Evolutionary conservation across 2,113 vertebrate genomes (phyloP).

Genomic region (Bambusicola thoracicus): DNA sequence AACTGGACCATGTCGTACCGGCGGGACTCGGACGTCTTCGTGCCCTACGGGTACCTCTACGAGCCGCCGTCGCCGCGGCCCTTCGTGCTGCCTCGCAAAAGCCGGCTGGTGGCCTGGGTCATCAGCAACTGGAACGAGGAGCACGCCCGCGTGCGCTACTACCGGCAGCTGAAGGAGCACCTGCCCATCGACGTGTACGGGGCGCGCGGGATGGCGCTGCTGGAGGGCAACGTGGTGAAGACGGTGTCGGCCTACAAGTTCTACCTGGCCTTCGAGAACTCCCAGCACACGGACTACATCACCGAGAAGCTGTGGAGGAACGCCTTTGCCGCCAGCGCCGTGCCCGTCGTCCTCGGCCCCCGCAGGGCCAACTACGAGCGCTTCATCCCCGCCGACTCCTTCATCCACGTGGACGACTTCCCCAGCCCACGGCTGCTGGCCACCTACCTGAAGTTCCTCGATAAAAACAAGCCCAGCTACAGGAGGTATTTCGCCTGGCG

Average conservation of each 20-base stretch:
- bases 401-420: constrained; percentile 95
- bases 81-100: constrained; percentile 72
- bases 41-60: constrained; percentile 89
- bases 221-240: constrained; percentile 71
- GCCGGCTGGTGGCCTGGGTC: constrained; percentile 88
- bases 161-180: constrained; percentile 78
- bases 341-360: constrained; percentile 91
- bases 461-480: constrained; percentile 77
- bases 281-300: constrained; percentile 91
- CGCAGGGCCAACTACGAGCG: constrained; percentile 89
- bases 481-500: constrained; percentile 88
- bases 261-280: constrained; percentile 96
- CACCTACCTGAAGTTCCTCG: constrained; percentile 85
- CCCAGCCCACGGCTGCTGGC: constrained; percentile 81
- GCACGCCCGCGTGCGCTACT: constrained; percentile 87
- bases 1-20: constrained; percentile 92
- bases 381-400: constrained; percentile 87
- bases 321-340: constrained; percentile 81
- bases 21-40: constrained; percentile 86
- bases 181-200: constrained; percentile 88
- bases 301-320: constrained; percentile 96
- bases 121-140: constrained; percentile 91
- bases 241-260: constrained; percentile 88
- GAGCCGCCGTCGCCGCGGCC: neutral
- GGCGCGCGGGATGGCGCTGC: constrained; percentile 64